Evolutionary conservation across 2,113 vertebrate genomes (phyloP), one percentile per base, ranked within the genome.

Genomic region (Gymnocephalus cernua): DNA sequence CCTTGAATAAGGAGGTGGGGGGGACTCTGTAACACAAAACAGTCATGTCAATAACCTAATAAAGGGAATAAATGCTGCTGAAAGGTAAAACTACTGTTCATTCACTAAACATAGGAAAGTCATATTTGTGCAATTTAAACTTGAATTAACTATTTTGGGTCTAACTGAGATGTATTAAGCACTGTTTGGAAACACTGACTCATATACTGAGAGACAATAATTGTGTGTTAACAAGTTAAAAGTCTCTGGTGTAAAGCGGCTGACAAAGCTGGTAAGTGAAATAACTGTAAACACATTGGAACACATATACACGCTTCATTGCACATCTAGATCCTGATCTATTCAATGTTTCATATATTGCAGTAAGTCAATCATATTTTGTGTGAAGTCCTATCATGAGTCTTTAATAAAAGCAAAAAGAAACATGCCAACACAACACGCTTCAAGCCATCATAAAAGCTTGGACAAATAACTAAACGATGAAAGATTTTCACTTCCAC

Each of bases 1-100:
- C 95, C 98, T 96, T 82, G 98, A 99, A 91, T 99, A 99, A 81
- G 98, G 98, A 89, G 98, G 98, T 68, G 98, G 98, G 44, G 98
- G 98, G 91, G 98, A 99, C 94, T 99, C 98, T 99, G 95, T 35
- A 96, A 96, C 70, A 94, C 62, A 95, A 93, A 94, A 95, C 83
- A 95, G 25, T 87, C 59, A 82, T 23, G 32, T 90, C 73, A 93
- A 53, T 71, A 78, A 83, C 44, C 9, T 58, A 58, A 74, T 58
- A 16, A 75, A 66, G 38, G 29, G 4, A 25, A 27, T 6, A 65
- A 47, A 75, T 29, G 4, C 9, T 48, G n/a, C n/a, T n/a, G 25
- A 65, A 32, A 29, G 47, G 3, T 76, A 27, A 64, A 83, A 51
- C 64, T 76, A 47, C 29, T 16, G 19, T 79, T 13, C 45, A 35